Conservation (phyloP, 30 jellyfish, hydroid and myxozoan genomes). For the Cassiopea xamachana region DNA sequence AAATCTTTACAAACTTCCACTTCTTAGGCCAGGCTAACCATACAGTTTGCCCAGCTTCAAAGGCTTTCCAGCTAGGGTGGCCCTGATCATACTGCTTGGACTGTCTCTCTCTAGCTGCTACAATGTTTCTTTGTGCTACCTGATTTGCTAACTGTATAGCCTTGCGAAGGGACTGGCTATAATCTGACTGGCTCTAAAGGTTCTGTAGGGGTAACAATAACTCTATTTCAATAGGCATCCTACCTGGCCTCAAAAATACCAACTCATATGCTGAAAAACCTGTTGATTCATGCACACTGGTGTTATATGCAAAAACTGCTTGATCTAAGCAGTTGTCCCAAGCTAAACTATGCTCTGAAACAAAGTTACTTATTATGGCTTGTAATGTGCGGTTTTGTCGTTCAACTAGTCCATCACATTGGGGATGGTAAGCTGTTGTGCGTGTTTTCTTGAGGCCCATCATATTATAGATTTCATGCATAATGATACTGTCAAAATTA, state of each 20-base stretch:
- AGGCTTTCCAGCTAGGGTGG: constrained; percentile 42
- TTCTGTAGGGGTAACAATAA: constrained; percentile 32
- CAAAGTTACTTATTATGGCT: constrained; percentile 6
- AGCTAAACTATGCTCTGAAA: constrained; percentile 45
- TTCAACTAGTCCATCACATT: background rate
- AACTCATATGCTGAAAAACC: constrained; percentile 57
- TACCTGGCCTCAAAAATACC: constrained; percentile 33
- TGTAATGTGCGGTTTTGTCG: constrained; percentile 4
- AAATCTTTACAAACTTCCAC: constrained; percentile 53
- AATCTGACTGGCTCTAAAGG: constrained; percentile 60
- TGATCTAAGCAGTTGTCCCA: constrained; percentile 57
- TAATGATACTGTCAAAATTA: constrained; percentile 20
- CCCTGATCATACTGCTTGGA: constrained; percentile 21
- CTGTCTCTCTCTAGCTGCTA: constrained; percentile 10
- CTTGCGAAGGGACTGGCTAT: constrained; percentile 49
- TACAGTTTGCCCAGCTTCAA: constrained; percentile 47
- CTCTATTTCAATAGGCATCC: constrained; percentile 55
- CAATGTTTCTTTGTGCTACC: constrained; percentile 41
- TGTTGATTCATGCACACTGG: constrained; percentile 53
- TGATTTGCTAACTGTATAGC: constrained; percentile 37
- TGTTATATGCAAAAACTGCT: constrained; percentile 59
- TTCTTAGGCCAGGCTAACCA: constrained; percentile 69
- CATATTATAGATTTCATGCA: constrained; percentile 53
- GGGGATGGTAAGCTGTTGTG: constrained; percentile 42
- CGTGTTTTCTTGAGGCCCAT: constrained; percentile 53